Evolutionary conservation across 2,113 vertebrate species (phyloP), one percentile per base, ranked within the genome.

Genomic region (Phodopus roborovskii): DNA sequence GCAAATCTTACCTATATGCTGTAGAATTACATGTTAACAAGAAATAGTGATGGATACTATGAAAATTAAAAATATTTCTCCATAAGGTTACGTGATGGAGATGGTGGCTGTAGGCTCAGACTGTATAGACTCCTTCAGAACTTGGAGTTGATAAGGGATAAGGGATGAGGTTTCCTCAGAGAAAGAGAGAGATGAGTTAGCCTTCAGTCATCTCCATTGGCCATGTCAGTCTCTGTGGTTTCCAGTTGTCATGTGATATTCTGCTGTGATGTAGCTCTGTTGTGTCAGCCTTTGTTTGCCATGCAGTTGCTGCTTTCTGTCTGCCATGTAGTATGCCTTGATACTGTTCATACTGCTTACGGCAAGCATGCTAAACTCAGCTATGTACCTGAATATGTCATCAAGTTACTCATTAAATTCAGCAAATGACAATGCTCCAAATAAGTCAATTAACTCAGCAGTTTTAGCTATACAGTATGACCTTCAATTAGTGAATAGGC

Each of bases 41-140:
- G 24, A 62, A 53, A 33, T 9, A 7, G 12, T 30, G 12, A 15
- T 60, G 3, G 64, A 22, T 24, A 70, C 68, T 2, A 0, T 4
- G 36, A 48, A 70, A 77, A 24, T 77, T 42, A 71, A 93, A 81
- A 81, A 60, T 30, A 56, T 75, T n/a, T 28, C 20, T 79, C 13
- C 6, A 30, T 11, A 30, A 1, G 1, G 5, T 36, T 30, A 71
- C 0, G 1, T 1, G 45, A 7, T n/a, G 4, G 11, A n/a, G n/a
- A n/a, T n/a, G n/a, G 16, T 33, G 17, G 36, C 30, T n/a, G 0
- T 8, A 85, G 45, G 71, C 12, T 79, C 9, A 48, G 83, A 68
- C 16, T 66, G 28, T 60, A 26, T 50, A 85, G 42, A 45, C 39
- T 84, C n/a, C 58, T 64, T 81, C n/a, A 62, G 75, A 92, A 87